Evolutionary conservation across 2,797 vertebrate species (phyloP).

Genomic region (Gobio occitaniae): DNA sequence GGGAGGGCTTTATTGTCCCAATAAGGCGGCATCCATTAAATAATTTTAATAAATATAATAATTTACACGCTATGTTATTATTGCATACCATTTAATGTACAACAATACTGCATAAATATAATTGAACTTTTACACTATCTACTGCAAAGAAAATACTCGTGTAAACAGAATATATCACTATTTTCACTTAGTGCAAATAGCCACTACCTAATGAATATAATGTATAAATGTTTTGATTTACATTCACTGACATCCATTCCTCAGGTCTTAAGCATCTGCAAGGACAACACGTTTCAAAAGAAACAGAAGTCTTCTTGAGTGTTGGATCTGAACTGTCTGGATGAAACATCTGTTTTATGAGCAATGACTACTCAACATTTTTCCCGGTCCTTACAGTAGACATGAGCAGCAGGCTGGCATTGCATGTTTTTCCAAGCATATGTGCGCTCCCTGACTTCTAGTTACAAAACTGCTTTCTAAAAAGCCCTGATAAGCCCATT

Average conservation of each 20-base stretch:
- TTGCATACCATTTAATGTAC: too few relatives aligned
- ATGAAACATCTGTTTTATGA: slow-evolving; percentile 7
- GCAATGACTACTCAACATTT: not conserved
- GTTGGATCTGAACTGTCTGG: slow-evolving; percentile 5
- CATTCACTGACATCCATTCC: not conserved
- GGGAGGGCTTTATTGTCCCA: too few relatives aligned
- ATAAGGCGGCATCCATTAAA: too few relatives aligned
- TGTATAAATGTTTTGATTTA: not conserved
- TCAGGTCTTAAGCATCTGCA: not conserved
- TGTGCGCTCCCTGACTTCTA: not conserved
- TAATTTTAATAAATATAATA: too few relatives aligned
- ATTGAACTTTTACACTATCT: too few relatives aligned
- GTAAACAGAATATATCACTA: too few relatives aligned
- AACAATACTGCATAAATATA: too few relatives aligned
- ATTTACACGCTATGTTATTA: too few relatives aligned
- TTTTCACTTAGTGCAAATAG: too few relatives aligned
- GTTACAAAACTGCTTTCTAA: slow-evolving; percentile 28
- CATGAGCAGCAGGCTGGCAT: slow-evolving; percentile 7
- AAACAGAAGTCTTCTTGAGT: not conserved
- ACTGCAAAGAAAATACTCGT: too few relatives aligned
- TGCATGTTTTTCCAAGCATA: not conserved
- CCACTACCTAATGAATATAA: not conserved
- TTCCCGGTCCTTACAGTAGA: not conserved
- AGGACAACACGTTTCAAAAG: not conserved
- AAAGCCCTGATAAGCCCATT: slow-evolving; percentile 32